A percentile compares a stretch with the other conserved stretches of the same genome.
Conservation (phyloP, 1,140 invertebrate species). For the Orchesella cincta region DNA sequence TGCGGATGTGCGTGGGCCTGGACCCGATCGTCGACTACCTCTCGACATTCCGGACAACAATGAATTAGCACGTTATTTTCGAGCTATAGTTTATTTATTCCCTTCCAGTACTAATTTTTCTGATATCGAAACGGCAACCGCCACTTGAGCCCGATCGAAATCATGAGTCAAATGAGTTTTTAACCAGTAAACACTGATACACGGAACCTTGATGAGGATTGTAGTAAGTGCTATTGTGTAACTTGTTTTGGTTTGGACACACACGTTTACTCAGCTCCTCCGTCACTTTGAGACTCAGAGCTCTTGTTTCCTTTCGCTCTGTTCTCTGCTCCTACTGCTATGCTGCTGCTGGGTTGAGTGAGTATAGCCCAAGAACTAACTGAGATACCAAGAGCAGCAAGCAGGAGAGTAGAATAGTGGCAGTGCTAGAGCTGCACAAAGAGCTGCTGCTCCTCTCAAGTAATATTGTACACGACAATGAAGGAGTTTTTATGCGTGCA, state of each 20-base stretch:
- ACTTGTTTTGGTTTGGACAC: neutral
- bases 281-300: constrained; percentile 21
- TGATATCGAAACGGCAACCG: too few relatives aligned
- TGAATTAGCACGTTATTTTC: too few relatives aligned
- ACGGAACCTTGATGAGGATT: neutral
- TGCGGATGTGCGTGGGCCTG: neutral
- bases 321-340: neutral
- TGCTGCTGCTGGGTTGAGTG: neutral
- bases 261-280: constrained; percentile 4
- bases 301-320: neutral
- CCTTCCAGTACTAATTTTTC: too few relatives aligned
- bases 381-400: neutral
- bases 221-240: too few relatives aligned
- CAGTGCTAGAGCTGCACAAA: neutral
- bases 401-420: neutral
- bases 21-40: neutral
- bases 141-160: too few relatives aligned
- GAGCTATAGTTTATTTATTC: too few relatives aligned
- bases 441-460: neutral
- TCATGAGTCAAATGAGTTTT: too few relatives aligned
- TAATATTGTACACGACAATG: neutral
- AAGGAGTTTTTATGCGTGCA: neutral
- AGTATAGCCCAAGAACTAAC: neutral
- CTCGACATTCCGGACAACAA: too few relatives aligned
- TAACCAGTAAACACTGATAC: too few relatives aligned